phyloP scores from a whole-genome alignment of 2,113 vertebrate species.

The Neodontobutis hainanensis region DNA sequence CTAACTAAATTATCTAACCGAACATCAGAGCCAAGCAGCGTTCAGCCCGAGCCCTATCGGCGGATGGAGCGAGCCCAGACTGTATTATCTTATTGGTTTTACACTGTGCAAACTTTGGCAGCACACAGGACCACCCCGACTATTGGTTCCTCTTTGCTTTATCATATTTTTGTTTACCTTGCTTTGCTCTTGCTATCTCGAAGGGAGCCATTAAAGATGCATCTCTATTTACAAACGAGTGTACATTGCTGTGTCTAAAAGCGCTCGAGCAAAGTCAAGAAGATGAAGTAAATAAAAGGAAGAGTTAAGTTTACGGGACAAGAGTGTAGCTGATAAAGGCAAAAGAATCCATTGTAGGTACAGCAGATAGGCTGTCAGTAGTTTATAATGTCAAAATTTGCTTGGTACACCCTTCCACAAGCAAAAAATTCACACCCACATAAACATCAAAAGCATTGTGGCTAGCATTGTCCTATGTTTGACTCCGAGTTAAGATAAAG shows the following conservation, averaged over 20 bases:
- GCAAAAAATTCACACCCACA: background rate
- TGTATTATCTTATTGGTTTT: slow-evolving; percentile 76
- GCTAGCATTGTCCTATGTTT: no score
- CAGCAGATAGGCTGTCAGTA: background rate
- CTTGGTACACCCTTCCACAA: no score
- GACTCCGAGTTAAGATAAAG: no score
- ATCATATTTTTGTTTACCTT: slow-evolving; percentile 64
- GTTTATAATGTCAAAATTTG: no score
- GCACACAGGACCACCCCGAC: slow-evolving; percentile 62
- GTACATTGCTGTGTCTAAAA: slow-evolving; percentile 8
- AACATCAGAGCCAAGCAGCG: slow-evolving; percentile 79
- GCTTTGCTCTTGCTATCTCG: slow-evolving; percentile 52
- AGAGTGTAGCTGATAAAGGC: background rate
- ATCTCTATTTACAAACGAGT: slow-evolving; percentile 55
- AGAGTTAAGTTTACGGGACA: background rate
- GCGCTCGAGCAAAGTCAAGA: slow-evolving; percentile 23
- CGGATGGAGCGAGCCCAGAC: slow-evolving; percentile 40
- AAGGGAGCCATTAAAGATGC: slow-evolving; percentile 57
- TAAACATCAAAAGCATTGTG: background rate
- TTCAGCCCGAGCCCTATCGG: slow-evolving; percentile 52
- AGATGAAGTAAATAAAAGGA: background rate
- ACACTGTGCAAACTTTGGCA: slow-evolving; percentile 72
- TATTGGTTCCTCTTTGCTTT: slow-evolving; percentile 69
- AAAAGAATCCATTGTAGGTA: background rate
- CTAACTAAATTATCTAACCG: slow-evolving; percentile 74